Percentiles rank a stretch among this genome's conserved stretches.
Evolutionary conservation across 2,113 vertebrate genomes (phyloP).

Genomic region (Dissostichus mawsoni): DNA sequence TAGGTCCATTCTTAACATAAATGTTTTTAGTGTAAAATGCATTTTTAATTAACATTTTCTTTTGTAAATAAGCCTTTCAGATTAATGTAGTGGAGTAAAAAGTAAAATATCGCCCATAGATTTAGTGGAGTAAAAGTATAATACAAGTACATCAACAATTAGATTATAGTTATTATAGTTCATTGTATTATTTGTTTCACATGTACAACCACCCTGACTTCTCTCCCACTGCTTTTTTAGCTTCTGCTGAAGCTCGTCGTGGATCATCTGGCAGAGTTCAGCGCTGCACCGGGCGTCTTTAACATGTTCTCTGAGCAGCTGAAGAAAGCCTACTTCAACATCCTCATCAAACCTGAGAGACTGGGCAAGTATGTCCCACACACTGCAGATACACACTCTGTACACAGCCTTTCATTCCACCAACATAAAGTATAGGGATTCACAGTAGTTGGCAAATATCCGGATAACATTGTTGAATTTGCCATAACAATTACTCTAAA

Average conservation of each 20-base stretch:
- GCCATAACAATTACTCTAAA: no score
- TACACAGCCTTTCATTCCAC: neutral
- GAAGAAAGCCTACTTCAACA: constrained; percentile 96
- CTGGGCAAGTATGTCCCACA: constrained; percentile 87
- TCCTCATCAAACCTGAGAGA: constrained; percentile 93
- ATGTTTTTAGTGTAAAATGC: no score
- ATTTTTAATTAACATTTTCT: no score
- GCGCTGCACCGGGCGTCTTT: constrained; percentile 89
- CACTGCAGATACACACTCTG: neutral
- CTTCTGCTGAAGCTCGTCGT: constrained; percentile 93
- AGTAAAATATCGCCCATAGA: no score
- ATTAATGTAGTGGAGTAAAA: no score
- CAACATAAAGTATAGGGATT: neutral
- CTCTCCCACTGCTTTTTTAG: constrained; percentile 65
- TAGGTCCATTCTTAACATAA: no score
- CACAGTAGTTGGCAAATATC: no score
- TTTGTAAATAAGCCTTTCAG: no score
- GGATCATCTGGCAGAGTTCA: constrained; percentile 92
- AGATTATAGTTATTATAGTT: neutral
- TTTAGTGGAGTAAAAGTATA: no score
- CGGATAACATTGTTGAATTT: no score
- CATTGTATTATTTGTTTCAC: neutral
- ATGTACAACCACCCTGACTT: neutral
- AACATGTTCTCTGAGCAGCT: constrained; percentile 94
- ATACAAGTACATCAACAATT: neutral